Evolutionary conservation across 2,113 vertebrate species (phyloP), one percentile per base, ranked within the genome.

Genomic region (Zeus faber): DNA sequence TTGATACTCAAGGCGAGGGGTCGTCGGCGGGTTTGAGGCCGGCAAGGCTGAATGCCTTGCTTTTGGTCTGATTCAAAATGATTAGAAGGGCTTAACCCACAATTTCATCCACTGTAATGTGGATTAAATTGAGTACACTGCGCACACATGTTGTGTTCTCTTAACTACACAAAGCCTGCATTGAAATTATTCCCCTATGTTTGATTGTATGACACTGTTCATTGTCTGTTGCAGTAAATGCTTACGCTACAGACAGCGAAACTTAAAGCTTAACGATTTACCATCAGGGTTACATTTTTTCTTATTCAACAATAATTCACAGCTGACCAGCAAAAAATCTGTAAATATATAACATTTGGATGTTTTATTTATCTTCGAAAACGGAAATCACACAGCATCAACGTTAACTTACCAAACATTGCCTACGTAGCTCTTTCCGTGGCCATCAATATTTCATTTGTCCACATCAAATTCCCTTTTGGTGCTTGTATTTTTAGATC

Each of bases 361-460:
- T 37, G n/a, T 11, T 25, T 48, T n/a, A 17, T 57, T 27, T 64
- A 46, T 51, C 24, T 22, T 33, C 58, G 70, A 37, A 51, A n/a
- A 54, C 16, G 49, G 22, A 66, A 70, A 62, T 74, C 49, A 49
- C 75, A 73, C 55, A 49, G 31, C 54, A 17, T 54, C 14, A 64
- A 72, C 45, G 33, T 67, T 58, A 55, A 80, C 55, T 57, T 52
- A 37, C 51, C 78, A 66, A 62, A n/a, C 56, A 79, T 61, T 68
- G 51, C 62, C 22, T n/a, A n/a, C n/a, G 45, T 17, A 25, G 46
- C 20, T 21, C 51, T 73, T 70, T 72, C 65, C 66, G 45, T 65
- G 61, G 77, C 64, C 65, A 78, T 88, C 74, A 74, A 87, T 87
- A 73, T 82, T 87, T 82, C 61, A 85, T 77, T 61, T 70, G 66